Base-by-base conservation (phyloP, 2,888 invertebrate species). In the Amitus sp. region DNA sequence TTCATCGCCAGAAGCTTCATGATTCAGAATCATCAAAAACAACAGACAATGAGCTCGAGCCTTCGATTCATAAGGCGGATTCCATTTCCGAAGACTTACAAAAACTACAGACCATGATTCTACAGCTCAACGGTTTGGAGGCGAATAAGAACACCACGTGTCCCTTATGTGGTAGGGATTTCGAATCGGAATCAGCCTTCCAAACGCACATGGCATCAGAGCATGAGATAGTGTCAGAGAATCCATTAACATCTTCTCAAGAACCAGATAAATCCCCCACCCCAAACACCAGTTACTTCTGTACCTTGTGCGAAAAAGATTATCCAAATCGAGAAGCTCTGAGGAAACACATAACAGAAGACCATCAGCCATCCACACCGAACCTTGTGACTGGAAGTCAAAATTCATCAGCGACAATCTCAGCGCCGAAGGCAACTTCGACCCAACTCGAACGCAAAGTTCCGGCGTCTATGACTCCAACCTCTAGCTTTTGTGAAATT, bases 401-500 rank as follows among this genome's bases (percentile, higher is more conserved):
- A 34, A 50, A 54, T 27, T 61, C 68, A n/a, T 62, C 69, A 6
- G 61, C 67, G 48, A 13, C 56, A 18, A 45, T 64, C 10, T 40
- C 63, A 2, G 63, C 60, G 20, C 57, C 65, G 2, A 65, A 62
- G 27, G 13, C 48, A 10, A 10, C 19, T 9, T 17, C 55, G 58
- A 51, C 54, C 52, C 67, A 55, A 62, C 48, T 10, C 19, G 87
- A 87, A 58, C 85, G 88, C 40, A 84, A 87, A 30, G 83, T 88
- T 37, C 87, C 89, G 0, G 87, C 87, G 20, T 87, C 87, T 30
- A 79, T 87, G 59, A 88, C 89, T 0, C 89, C 90, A 0, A 90
- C 93, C 1, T 93, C 92, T 63, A 95, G 95, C 76, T 96, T 95
- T 82, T 98, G 98, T 82, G 96, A 96, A 81, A 96, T 98, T 66